Base-by-base conservation (phyloP, 2,888 invertebrate genomes). In the Sylvicola cinctus region DNA sequence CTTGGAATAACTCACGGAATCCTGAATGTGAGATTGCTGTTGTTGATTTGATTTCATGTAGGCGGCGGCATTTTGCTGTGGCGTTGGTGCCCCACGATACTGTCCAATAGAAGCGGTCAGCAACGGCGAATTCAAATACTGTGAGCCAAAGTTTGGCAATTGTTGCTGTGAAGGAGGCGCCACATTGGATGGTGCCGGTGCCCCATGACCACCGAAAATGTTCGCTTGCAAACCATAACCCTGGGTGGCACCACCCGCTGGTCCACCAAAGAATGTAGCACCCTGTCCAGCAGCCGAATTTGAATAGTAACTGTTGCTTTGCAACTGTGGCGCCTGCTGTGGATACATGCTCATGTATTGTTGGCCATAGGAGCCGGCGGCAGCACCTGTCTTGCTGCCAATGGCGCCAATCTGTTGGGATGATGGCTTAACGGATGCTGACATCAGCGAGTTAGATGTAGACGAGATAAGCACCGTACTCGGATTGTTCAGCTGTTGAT, bases 381-480 rank as follows among this genome's bases (percentile, higher is more conserved):
- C 47, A 29, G 46, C 46, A 33, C 48, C 48, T 25, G 48, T 48
- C 38, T 58, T 59, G 8, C 58, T 55, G 31, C 84, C 83, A 44
- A 85, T 84, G 37, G 84, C 81, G 42, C 83, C 83, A 44, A 84
- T 78, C 46, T 74, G 74, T 55, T 81, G 81, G 40, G 73, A 70
- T 26, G 78, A 72, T 7, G 80, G 76, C 49, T 85, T 87, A 34
- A 84, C 81, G 39, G 78, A 77, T 26, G 83, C 76, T 4, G 85
- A 83, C 84, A 87, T 87, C 44, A 87, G 64, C 25, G 80, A 80
- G 56, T 84, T 85, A 38, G 84, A 79, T 36, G 80, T 77, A 41
- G 84, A 79, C 27, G 84, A 83, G 43, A 87, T 87, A 46, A 88
- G 70, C 45, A 88, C 80, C 13, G 85, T 84, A 49, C 76, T 84